Percentiles rank a stretch among this genome's conserved stretches.
phyloP scores from a whole-genome alignment of 1,140 invertebrate genomes.

The Trichogramma pretiosum region DNA sequence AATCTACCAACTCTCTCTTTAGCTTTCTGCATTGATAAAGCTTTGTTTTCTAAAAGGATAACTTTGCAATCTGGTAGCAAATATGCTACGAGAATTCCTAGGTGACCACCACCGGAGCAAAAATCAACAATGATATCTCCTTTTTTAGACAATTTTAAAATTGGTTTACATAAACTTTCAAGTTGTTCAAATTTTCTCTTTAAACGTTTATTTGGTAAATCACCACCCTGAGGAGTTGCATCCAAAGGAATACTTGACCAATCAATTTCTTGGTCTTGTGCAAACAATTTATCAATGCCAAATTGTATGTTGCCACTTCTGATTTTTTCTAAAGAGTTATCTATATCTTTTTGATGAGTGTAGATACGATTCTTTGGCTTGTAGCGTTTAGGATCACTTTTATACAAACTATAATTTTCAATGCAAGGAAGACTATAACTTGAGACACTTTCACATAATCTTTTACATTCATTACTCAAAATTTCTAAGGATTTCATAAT shows the following conservation, averaged over 20 bases:
- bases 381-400: constrained; percentile 67
- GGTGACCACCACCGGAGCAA: constrained; percentile 86
- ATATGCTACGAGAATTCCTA: constrained; percentile 78
- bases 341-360: constrained; percentile 67
- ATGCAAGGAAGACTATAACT: constrained; percentile 28
- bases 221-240: constrained; percentile 69
- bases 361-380: constrained; percentile 63
- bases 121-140: constrained; percentile 76
- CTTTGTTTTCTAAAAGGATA: constrained; percentile 87
- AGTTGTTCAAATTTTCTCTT: constrained; percentile 80
- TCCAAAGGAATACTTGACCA: constrained; percentile 61
- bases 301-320: constrained; percentile 35
- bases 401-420: constrained; percentile 60
- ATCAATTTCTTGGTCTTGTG: constrained; percentile 42
- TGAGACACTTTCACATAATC: constrained; percentile 4
- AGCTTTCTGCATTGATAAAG: constrained; percentile 72
- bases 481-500: constrained; percentile 32
- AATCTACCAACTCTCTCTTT: constrained; percentile 60
- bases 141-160: constrained; percentile 55
- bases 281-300: constrained; percentile 36
- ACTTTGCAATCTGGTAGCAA: constrained; percentile 66
- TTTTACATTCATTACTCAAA: constrained; percentile 16
- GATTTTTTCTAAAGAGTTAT: constrained; percentile 51
- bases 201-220: constrained; percentile 65
- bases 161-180: constrained; percentile 76